Conservation (phyloP, 2,113 vertebrate species). For the Nothobranchius furzeri region DNA sequence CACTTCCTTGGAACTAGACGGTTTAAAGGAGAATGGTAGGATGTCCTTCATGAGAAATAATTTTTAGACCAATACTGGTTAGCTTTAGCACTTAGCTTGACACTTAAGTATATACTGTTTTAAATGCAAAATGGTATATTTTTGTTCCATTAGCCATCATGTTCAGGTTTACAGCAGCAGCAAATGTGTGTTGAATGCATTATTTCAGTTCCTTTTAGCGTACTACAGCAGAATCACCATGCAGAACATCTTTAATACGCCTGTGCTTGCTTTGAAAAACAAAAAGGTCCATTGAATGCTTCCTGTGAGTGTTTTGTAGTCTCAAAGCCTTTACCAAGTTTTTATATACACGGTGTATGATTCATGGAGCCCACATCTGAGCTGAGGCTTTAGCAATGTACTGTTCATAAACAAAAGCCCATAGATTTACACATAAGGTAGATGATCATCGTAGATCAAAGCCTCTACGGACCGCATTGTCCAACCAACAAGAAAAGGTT, state of each 20-base stretch:
- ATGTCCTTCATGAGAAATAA: not conserved
- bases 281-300: not conserved
- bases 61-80: not conserved
- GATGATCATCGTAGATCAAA: slow-evolving; percentile 1
- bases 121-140: no score
- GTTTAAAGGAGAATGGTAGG: not conserved
- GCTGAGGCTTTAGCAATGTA: not conserved
- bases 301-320: not conserved
- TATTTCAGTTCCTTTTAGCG: not conserved
- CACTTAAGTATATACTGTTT: not conserved
- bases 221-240: not conserved
- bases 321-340: not conserved
- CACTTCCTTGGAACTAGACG: not conserved
- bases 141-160: not conserved
- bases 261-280: not conserved
- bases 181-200: not conserved
- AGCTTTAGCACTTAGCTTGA: not conserved
- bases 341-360: not conserved
- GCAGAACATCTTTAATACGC: not conserved
- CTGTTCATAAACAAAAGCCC: slow-evolving; percentile 1
- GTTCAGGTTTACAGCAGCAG: not conserved
- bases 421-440: not conserved
- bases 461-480: slow-evolving; percentile 1
- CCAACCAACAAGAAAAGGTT: slow-evolving; percentile 8
- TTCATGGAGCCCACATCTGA: not conserved